Evolutionary conservation across 1,140 invertebrate genomes (phyloP), one percentile per base, ranked within the genome.

Genomic region (Sarcophaga bullata): DNA sequence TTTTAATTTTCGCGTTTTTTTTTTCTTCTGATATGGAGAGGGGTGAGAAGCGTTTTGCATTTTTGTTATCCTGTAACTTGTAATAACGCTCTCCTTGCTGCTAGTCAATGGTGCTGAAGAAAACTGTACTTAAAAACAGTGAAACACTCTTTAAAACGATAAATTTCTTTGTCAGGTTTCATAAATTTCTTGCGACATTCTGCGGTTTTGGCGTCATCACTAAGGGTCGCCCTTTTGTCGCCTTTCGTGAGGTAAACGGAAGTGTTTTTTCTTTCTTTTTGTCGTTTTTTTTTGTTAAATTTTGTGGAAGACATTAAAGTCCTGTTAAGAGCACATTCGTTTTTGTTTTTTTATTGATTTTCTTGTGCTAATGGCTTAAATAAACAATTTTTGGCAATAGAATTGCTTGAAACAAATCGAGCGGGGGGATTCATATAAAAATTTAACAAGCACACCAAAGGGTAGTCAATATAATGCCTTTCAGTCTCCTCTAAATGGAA

Each of bases 281-380:
- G 75, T 78, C n/a, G n/a, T n/a, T n/a, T n/a, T n/a, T n/a, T 52
- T 50, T 13, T 50, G 75, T 50, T 78, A 78, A 50, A 78, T 78
- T 78, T 78, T 76, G 47, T 76, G 73, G 46, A 76, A 76, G 49
- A 49, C 48, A 76, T 76, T 49, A 76, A 76, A n/a, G 25, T 37
- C 4, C 25, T 37, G 25, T 37, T 37, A n/a, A n/a, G n/a, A n/a
- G n/a, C n/a, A n/a, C n/a, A n/a, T n/a, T n/a, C n/a, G n/a, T n/a
- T n/a, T n/a, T n/a, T n/a, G n/a, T 37, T 37, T 37, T 37, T 37
- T 37, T 37, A 37, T 37, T 37, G 25, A 37, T 62, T 62, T 58
- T 13, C 54, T 15, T 11, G 9, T 58, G 6, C 6, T 58, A 58
- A 58, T 58, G 6, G 6, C 54, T 58, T n/a, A 58, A 58, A n/a